A percentile compares a stretch with the other conserved stretches of the same genome.
phyloP scores from a whole-genome alignment of 2,113 vertebrate species.

The Pteronura brasiliensis region DNA sequence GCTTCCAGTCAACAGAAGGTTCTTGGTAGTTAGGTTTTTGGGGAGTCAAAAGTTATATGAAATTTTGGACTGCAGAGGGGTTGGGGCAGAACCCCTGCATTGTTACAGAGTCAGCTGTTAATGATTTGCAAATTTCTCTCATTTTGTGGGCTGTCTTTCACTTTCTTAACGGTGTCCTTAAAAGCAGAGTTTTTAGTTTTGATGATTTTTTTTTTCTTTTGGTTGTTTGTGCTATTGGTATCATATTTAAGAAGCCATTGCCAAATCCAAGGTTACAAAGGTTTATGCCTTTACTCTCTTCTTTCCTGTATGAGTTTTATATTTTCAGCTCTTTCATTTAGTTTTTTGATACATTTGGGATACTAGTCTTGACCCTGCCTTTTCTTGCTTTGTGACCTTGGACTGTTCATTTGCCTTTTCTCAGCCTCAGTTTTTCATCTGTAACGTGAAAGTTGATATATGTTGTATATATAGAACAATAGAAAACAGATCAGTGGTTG shows the following conservation, averaged over 20 bases:
- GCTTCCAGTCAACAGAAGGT: neutral
- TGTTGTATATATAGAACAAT: neutral
- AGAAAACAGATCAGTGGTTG: neutral
- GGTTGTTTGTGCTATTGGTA: neutral
- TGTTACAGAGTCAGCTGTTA: neutral
- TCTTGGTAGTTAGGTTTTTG: neutral
- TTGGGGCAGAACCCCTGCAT: neutral
- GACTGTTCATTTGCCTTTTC: constrained; percentile 20
- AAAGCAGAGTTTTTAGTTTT: neutral
- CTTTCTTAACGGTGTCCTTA: neutral
- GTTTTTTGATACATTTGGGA: neutral
- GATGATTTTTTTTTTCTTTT: neutral
- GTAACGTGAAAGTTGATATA: neutral
- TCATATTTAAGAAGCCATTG: neutral
- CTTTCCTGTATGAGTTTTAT: neutral
- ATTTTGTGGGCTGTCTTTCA: neutral
- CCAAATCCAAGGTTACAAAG: neutral
- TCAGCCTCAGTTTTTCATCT: neutral
- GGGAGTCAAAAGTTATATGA: neutral
- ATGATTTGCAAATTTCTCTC: neutral
- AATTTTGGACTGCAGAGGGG: neutral
- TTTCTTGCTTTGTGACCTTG: constrained; percentile 5
- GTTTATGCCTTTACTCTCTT: neutral
- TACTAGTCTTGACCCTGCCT: neutral
- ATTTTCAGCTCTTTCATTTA: constrained; percentile 1